Conservation (phyloP, 2,888 invertebrate genomes). For the Aporophyla nigra region DNA sequence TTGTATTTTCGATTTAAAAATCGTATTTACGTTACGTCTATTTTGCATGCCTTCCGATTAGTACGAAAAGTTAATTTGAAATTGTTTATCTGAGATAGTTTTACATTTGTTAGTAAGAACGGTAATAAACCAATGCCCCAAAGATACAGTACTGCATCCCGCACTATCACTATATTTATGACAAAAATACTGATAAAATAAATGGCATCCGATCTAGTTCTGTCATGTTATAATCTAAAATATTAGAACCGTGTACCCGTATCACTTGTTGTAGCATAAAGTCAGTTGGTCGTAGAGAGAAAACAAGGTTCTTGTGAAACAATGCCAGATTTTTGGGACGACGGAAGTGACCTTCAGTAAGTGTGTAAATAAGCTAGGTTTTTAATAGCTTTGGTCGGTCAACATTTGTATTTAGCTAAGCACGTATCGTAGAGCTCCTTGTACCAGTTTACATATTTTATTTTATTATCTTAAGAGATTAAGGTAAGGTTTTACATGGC, state of each 20-base stretch:
- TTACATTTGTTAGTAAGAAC: too few species aligned
- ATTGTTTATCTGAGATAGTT: too few species aligned
- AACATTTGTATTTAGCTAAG: background rate
- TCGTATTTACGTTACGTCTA: too few species aligned
- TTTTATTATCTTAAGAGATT: too few species aligned
- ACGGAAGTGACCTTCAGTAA: slow-evolving; percentile 17
- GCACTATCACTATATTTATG: background rate
- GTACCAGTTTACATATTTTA: too few species aligned
- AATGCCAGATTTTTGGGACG: background rate
- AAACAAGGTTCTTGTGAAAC: slow-evolving; percentile 1
- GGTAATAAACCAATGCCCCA: too few species aligned
- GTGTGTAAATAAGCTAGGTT: background rate
- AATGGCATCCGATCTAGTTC: slow-evolving; percentile 4
- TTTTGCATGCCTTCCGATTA: too few species aligned
- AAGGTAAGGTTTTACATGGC: too few species aligned
- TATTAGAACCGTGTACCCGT: background rate
- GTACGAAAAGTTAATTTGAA: too few species aligned
- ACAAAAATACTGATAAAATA: slow-evolving; percentile 5
- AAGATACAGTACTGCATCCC: too few species aligned
- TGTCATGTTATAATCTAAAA: slow-evolving; percentile 11
- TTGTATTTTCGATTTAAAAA: too few species aligned
- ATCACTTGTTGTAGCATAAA: slow-evolving; percentile 12
- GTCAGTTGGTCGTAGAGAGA: slow-evolving; percentile 25
- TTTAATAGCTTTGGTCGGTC: background rate
- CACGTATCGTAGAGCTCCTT: background rate